These are phyloP conservation scores for Merops nubicus DNA, from an alignment of 2,113 vertebrate genomes.

Conservation along the genomic window DNA sequence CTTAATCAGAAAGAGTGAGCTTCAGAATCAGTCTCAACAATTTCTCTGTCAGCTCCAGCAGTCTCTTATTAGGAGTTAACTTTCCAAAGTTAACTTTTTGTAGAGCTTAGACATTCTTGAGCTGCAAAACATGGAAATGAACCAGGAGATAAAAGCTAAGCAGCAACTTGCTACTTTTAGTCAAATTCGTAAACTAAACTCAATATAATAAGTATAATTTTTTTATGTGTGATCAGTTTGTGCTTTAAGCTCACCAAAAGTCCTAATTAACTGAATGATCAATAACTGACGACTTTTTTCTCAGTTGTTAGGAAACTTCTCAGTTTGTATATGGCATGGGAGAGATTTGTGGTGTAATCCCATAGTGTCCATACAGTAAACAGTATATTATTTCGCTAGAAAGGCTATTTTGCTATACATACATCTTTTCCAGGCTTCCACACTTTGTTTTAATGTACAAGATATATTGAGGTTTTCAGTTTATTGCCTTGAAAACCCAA, in stretches of 20 bases:
- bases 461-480: neutral
- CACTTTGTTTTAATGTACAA: neutral
- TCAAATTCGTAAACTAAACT: neutral
- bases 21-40: conserved; percentile 33
- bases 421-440: neutral
- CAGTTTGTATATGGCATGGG: neutral
- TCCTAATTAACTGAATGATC: conserved; percentile 7
- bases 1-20: conserved; percentile 67
- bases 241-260: conserved; percentile 12
- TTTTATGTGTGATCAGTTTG: neutral
- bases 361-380: neutral
- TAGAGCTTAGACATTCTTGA: neutral
- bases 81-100: conserved; percentile 45
- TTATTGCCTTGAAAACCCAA: neutral
- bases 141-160: neutral
- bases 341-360: neutral
- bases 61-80: conserved; percentile 33
- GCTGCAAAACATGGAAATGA: conserved; percentile 19
- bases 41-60: conserved; percentile 53
- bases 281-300: conserved; percentile 36
- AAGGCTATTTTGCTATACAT: neutral
- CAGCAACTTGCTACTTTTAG: neutral
- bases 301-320: conserved; percentile 12
- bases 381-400: neutral
- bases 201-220: neutral